phyloP scores from a whole-genome alignment of 1,140 invertebrate genomes.

The Gonatopus flavifemur region DNA sequence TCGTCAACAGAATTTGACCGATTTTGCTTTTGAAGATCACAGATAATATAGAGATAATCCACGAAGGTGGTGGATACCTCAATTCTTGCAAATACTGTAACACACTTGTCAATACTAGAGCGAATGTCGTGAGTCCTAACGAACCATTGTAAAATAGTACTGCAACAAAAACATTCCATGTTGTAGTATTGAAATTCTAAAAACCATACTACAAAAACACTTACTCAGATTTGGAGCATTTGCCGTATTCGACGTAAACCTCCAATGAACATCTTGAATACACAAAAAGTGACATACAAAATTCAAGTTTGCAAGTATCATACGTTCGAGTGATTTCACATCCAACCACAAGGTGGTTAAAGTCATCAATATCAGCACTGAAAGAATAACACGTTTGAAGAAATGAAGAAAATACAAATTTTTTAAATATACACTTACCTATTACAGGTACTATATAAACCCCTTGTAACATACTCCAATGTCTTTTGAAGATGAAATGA shows the following conservation, averaged over 20 bases:
- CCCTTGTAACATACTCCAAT: slow-evolving; percentile 32
- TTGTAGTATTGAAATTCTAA: too few relatives aligned
- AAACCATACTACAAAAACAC: too few relatives aligned
- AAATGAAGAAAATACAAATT: not conserved
- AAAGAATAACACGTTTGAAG: slow-evolving; percentile 13
- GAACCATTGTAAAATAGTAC: slow-evolving; percentile 54
- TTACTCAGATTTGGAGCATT: slow-evolving; percentile 26
- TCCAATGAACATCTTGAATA: slow-evolving; percentile 50
- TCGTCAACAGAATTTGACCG: slow-evolving; percentile 40
- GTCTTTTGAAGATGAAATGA: slow-evolving; percentile 49
- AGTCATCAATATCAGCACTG: slow-evolving; percentile 55
- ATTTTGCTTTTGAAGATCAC: slow-evolving; percentile 31
- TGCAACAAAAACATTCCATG: slow-evolving; percentile 40
- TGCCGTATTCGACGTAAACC: slow-evolving; percentile 48
- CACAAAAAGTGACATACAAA: slow-evolving; percentile 56
- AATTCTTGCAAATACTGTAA: slow-evolving; percentile 32
- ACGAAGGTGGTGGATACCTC: slow-evolving; percentile 21
- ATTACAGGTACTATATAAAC: slow-evolving; percentile 46
- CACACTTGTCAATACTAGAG: slow-evolving; percentile 52
- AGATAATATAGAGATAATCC: slow-evolving; percentile 23
- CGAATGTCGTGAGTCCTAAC: slow-evolving; percentile 46
- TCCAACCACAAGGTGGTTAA: slow-evolving; percentile 54
- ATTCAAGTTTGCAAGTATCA: slow-evolving; percentile 51
- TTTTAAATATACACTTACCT: slow-evolving; percentile 39
- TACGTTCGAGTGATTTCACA: slow-evolving; percentile 49